phyloP scores from a whole-genome alignment of 2,888 invertebrate genomes.

The Alviniconcha strummeri region DNA sequence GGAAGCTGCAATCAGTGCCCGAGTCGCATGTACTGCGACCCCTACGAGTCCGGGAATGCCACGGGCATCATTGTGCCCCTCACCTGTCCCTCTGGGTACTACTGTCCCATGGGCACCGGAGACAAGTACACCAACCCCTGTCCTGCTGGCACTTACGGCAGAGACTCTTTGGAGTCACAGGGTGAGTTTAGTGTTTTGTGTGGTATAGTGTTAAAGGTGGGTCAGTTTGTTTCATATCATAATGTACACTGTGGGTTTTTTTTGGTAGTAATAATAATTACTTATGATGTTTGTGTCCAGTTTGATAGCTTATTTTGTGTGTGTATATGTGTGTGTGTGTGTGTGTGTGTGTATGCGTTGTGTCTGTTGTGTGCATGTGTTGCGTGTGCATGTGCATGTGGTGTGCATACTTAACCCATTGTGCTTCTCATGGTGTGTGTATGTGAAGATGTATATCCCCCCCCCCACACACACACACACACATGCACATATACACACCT shows the following conservation, averaged over 20 bases:
- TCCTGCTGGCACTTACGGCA: slow-evolving; percentile 62
- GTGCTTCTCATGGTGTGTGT: no score
- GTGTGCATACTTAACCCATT: no score
- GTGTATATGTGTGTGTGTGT: background rate
- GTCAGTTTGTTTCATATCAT: no score
- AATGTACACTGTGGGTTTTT: no score
- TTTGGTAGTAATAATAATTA: no score
- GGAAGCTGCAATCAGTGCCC: slow-evolving; percentile 59
- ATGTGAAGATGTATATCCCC: no score
- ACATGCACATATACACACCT: no score
- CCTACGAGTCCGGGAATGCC: slow-evolving; percentile 61
- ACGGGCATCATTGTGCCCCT: slow-evolving; percentile 63
- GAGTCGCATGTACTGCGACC: slow-evolving; percentile 67
- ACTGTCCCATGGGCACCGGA: slow-evolving; percentile 64
- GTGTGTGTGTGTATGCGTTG: background rate
- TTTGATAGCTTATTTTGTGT: background rate
- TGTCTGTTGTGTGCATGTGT: no score
- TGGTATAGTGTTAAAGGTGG: background rate
- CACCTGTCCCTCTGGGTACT: slow-evolving; percentile 65
- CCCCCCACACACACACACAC: no score
- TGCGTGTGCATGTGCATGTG: no score
- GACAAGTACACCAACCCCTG: slow-evolving; percentile 65
- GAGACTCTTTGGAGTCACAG: slow-evolving; percentile 37
- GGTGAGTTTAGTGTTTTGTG: slow-evolving; percentile 44
- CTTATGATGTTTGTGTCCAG: no score